phyloP scores from a whole-genome alignment of 2,797 vertebrate species.

The Coendou prehensilis region DNA sequence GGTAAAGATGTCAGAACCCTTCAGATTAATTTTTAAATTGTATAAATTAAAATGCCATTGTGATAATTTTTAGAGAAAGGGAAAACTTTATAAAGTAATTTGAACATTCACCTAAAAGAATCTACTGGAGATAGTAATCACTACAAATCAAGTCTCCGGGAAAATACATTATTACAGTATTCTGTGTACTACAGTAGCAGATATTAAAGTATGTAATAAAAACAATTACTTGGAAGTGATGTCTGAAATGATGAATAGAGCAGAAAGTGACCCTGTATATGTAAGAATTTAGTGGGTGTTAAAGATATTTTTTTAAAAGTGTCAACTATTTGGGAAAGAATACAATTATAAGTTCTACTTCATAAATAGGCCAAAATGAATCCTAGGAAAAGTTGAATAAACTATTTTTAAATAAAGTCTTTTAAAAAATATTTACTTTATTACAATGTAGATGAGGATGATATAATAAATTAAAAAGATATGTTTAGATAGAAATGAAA shows the following conservation, averaged over 20 bases:
- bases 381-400: not conserved
- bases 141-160: not conserved
- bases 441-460: constrained; percentile 1
- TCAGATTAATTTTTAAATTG: constrained; percentile 46
- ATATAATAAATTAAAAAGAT: constrained; percentile 19
- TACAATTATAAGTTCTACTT: constrained; percentile 40
- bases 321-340: not conserved
- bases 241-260: not conserved
- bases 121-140: not conserved
- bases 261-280: not conserved
- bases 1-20: not conserved
- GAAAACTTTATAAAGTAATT: constrained; percentile 6
- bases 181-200: not conserved
- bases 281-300: not conserved
- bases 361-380: constrained; percentile 58
- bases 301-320: constrained; percentile 20
- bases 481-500: constrained; percentile 48
- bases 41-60: constrained; percentile 47
- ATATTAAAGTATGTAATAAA: not conserved
- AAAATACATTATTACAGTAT: constrained; percentile 13
- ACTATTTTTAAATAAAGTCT: constrained; percentile 17
- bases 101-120: not conserved
- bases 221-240: not conserved
- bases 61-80: not conserved
- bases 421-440: constrained; percentile 33